Evolutionary conservation across 2,113 vertebrate species (phyloP).

Genomic region (Dasyornis broadbenti): DNA sequence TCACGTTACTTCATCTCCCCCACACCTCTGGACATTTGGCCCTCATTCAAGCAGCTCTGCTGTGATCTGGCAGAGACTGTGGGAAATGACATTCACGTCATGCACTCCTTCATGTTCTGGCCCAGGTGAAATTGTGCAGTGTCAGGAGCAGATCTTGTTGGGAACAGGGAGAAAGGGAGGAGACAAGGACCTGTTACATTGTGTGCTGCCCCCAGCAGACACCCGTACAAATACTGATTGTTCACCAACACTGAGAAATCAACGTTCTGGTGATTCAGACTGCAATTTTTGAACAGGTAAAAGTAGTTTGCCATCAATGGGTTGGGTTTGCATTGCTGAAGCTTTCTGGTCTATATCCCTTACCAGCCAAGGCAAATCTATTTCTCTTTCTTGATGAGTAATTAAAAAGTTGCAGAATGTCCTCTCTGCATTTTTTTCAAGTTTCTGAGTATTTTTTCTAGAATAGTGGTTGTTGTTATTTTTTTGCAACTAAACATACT

Average conservation of each 20-base stretch:
- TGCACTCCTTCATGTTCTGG: neutral
- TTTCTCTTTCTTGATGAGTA: neutral
- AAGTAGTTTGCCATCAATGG: neutral
- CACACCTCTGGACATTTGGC: neutral
- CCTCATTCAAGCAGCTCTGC: neutral
- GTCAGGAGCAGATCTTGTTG: neutral
- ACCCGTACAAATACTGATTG: accelerated
- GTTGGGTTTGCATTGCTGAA: neutral
- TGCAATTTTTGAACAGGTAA: neutral
- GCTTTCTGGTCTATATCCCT: neutral
- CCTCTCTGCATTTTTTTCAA: neutral
- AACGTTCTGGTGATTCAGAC: accelerated
- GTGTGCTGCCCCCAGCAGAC: neutral
- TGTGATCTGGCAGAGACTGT: neutral
- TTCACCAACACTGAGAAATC: neutral
- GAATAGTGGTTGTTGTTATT: neutral
- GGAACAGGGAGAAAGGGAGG: neutral
- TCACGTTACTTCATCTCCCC: neutral
- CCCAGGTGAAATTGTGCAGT: neutral
- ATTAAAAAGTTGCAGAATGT: neutral
- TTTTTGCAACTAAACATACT: neutral
- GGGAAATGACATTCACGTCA: neutral
- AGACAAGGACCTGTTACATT: neutral
- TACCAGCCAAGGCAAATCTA: neutral
- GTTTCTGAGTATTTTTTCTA: neutral